phyloP scores from a whole-genome alignment of 2,113 vertebrate species.

The Syngnathoides biaculeatus region DNA sequence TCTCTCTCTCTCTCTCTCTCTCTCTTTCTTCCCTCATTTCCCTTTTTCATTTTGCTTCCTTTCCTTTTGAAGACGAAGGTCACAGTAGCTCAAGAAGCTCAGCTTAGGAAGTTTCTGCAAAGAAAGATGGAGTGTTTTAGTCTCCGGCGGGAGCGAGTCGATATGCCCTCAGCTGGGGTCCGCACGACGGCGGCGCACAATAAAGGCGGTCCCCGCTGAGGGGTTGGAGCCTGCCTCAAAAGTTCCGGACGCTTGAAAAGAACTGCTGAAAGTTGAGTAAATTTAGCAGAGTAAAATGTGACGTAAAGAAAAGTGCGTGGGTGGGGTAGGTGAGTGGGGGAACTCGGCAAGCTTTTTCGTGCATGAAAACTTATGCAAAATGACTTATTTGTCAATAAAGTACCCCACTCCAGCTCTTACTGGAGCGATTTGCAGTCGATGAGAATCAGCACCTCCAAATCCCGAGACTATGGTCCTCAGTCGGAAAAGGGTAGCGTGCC shows the following conservation, averaged over 20 bases:
- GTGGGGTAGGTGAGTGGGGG: too few relatives aligned
- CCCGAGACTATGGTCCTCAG: too few relatives aligned
- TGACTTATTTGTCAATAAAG: neutral
- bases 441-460: too few relatives aligned
- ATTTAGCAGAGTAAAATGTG: slow-evolving; percentile 11
- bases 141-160: slow-evolving; percentile 22
- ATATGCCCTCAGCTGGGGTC: slow-evolving; percentile 26
- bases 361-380: slow-evolving; percentile 18
- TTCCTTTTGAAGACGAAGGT: slow-evolving; percentile 22
- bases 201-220: neutral
- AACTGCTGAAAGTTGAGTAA: slow-evolving; percentile 12
- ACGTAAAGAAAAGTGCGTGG: neutral
- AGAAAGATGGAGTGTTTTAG: slow-evolving; percentile 20
- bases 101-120: slow-evolving; percentile 24
- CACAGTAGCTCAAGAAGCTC: slow-evolving; percentile 24
- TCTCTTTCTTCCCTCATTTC: neutral
- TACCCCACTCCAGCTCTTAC: too few relatives aligned
- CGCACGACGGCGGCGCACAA: slow-evolving; percentile 21
- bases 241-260: slow-evolving; percentile 34
- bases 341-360: slow-evolving; percentile 6
- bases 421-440: too few relatives aligned
- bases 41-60: neutral
- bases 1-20: neutral
- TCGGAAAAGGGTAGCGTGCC: too few relatives aligned
- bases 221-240: neutral